A percentile compares a stretch with the other conserved stretches of the same genome.
Conservation (phyloP, 2,888 invertebrate genomes). For the Hemistola chrysoprasaria region DNA sequence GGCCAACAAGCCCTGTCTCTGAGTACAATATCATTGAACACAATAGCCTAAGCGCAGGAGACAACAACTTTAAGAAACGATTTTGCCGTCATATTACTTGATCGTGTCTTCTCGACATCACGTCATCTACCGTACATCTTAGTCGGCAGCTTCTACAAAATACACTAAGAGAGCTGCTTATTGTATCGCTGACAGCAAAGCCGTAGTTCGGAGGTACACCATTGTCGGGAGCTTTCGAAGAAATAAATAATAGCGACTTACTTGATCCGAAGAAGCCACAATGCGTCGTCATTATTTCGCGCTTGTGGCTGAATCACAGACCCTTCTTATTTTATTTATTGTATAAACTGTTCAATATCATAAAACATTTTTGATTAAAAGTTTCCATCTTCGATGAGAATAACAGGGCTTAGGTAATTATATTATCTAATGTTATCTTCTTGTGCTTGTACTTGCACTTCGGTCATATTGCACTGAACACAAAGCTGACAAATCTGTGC, state of each 20-base stretch:
- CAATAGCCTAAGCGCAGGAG: slow-evolving; percentile 49
- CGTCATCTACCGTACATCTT: slow-evolving; percentile 62
- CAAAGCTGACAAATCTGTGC: slow-evolving; percentile 1
- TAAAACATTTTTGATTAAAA: slow-evolving; percentile 39
- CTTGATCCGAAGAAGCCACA: slow-evolving; percentile 67
- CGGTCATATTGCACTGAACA: not conserved
- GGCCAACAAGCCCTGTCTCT: slow-evolving; percentile 17
- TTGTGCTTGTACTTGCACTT: no score
- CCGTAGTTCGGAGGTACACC: slow-evolving; percentile 60
- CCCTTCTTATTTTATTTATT: slow-evolving; percentile 42
- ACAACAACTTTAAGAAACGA: slow-evolving; percentile 47
- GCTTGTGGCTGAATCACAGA: slow-evolving; percentile 52
- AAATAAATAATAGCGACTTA: slow-evolving; percentile 77
- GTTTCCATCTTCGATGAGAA: no score
- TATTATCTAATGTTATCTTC: no score
- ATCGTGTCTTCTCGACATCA: slow-evolving; percentile 49
- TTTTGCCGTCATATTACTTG: slow-evolving; percentile 45
- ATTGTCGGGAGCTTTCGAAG: slow-evolving; percentile 65
- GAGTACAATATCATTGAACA: slow-evolving; percentile 40
- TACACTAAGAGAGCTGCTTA: slow-evolving; percentile 68
- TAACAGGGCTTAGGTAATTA: no score
- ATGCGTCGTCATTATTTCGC: slow-evolving; percentile 70
- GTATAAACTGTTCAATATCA: slow-evolving; percentile 36
- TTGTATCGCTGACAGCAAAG: slow-evolving; percentile 75
- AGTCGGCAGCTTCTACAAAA: slow-evolving; percentile 54